These are phyloP conservation scores for Habroteleia sp. DNA, from an alignment of 2,888 invertebrate species.

Conservation along the genomic window DNA sequence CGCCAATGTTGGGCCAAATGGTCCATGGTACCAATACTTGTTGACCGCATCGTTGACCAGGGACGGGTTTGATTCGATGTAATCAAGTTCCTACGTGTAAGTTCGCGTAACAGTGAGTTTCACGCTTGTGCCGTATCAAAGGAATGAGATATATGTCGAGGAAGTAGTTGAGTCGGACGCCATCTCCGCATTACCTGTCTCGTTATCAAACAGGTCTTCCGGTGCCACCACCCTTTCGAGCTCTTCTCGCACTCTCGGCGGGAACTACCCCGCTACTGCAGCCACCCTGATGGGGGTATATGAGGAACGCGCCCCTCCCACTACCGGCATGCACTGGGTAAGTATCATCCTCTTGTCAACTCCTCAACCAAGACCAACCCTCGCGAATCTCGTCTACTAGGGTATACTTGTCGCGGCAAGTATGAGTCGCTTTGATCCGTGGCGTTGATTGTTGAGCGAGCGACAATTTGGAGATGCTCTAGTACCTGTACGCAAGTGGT, in stretches of 20 bases:
- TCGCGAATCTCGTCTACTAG: constrained; percentile 14
- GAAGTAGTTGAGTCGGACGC: constrained; percentile 74
- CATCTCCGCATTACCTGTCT: constrained; percentile 81
- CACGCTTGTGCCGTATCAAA: constrained; percentile 43
- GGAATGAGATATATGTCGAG: constrained; percentile 40
- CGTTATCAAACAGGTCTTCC: constrained; percentile 81
- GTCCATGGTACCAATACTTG: constrained; percentile 5
- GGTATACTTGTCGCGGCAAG: constrained; percentile 21
- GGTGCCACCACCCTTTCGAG: constrained; percentile 79
- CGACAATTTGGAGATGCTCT: constrained; percentile 47
- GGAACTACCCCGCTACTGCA: constrained; percentile 80
- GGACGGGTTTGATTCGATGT: constrained; percentile 26
- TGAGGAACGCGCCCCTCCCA: constrained; percentile 89
- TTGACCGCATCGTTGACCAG: not conserved
- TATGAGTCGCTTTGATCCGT: constrained; percentile 36
- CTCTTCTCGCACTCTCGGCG: constrained; percentile 78
- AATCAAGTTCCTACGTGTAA: constrained; percentile 59
- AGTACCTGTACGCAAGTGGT: constrained; percentile 37
- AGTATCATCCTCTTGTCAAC: constrained; percentile 78
- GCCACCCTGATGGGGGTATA: constrained; percentile 93
- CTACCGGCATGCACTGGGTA: constrained; percentile 96
- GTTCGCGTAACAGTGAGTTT: constrained; percentile 63
- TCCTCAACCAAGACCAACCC: constrained; percentile 43
- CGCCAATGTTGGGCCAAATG: constrained; percentile 18
- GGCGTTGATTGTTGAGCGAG: constrained; percentile 47